Evolutionary conservation across 2,113 vertebrate genomes (phyloP).

Genomic region (Ceratotherium simum): DNA sequence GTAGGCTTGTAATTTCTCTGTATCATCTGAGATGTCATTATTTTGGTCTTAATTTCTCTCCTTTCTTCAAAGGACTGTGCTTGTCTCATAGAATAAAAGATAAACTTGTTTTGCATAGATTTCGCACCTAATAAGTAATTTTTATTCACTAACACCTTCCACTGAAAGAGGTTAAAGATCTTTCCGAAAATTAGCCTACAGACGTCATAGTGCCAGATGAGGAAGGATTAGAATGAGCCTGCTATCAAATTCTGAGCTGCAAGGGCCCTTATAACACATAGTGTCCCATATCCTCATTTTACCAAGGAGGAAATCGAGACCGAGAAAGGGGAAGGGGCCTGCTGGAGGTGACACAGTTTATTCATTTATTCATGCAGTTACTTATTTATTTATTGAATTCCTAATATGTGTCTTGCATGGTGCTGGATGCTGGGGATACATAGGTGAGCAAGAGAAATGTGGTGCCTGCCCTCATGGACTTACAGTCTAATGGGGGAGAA

Average conservation of each 20-base stretch:
- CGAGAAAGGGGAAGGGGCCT: background rate
- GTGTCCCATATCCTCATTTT: background rate
- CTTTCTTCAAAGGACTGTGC: constrained; percentile 54
- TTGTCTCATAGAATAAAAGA: constrained; percentile 55
- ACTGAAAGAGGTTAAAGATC: constrained; percentile 55
- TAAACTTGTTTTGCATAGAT: constrained; percentile 71
- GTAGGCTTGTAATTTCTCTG: constrained; percentile 44
- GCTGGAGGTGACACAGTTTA: background rate
- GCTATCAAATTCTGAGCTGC: constrained; percentile 42
- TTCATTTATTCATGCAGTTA: background rate
- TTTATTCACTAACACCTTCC: constrained; percentile 69
- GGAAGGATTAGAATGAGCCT: constrained; percentile 53
- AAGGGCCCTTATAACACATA: background rate
- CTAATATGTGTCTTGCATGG: background rate
- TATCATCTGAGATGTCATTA: constrained; percentile 47
- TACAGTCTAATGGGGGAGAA: background rate
- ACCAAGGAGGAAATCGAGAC: background rate
- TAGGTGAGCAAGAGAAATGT: background rate
- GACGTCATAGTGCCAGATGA: constrained; percentile 57
- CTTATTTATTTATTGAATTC: constrained; percentile 23
- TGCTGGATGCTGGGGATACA: background rate
- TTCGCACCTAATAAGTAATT: constrained; percentile 71
- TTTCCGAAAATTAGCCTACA: constrained; percentile 67
- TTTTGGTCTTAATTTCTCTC: constrained; percentile 55
- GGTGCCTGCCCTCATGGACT: background rate